Evolutionary conservation across 2,888 invertebrate genomes (phyloP).

Genomic region (Lycocerus yunnanus): DNA sequence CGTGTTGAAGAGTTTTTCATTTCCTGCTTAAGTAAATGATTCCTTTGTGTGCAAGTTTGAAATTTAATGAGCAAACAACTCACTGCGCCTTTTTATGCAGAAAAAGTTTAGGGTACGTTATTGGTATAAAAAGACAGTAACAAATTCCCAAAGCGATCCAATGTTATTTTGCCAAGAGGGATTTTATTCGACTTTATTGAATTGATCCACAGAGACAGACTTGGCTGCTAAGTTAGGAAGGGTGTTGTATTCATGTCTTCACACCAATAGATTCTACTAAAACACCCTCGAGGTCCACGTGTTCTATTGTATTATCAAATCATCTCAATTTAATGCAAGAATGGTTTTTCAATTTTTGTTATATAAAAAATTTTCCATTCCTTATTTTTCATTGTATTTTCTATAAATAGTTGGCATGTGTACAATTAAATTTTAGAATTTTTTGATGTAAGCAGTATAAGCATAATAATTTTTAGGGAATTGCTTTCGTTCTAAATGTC

Average conservation of each 20-base stretch:
- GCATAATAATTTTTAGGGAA: neutral
- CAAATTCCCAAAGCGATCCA: constrained; percentile 9
- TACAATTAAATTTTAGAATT: neutral
- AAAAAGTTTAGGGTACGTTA: neutral
- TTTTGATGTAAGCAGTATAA: neutral
- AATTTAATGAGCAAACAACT: neutral
- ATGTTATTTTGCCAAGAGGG: constrained; percentile 17
- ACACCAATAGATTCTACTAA: constrained; percentile 6
- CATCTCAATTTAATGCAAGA: constrained; percentile 14
- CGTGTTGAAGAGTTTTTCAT: neutral
- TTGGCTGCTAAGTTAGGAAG: constrained; percentile 13
- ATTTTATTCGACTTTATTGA: constrained; percentile 23
- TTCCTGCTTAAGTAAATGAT: neutral
- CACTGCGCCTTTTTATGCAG: neutral
- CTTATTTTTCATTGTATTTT: neutral
- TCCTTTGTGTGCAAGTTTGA: neutral
- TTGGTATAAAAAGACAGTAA: constrained; percentile 4
- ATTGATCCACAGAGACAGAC: constrained; percentile 22
- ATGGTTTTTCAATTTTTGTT: neutral
- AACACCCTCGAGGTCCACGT: constrained; percentile 24
- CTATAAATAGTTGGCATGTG: too few species aligned
- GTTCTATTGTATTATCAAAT: constrained; percentile 16
- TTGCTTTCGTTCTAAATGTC: neutral
- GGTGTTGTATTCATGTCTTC: constrained; percentile 14
- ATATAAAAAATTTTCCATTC: neutral